Conservation (phyloP, 2,113 vertebrate genomes). For the Craseonycteris thonglongyai region DNA sequence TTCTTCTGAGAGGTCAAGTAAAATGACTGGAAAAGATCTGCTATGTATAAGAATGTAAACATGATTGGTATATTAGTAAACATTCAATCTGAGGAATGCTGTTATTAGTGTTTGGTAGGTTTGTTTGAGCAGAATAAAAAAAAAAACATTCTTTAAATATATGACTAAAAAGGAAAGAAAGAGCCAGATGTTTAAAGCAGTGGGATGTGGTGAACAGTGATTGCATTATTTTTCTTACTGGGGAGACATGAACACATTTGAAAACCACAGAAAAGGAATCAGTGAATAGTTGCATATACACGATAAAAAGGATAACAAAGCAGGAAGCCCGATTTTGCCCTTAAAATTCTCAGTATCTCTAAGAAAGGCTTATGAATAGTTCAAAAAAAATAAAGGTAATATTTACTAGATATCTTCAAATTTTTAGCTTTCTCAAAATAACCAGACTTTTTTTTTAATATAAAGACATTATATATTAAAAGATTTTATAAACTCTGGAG, state of each 20-base stretch:
- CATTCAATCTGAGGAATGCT: neutral
- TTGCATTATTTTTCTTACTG: neutral
- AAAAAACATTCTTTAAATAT: neutral
- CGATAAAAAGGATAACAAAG: neutral
- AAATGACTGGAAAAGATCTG: neutral
- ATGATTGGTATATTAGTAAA: neutral
- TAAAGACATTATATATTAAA: neutral
- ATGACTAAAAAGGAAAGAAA: neutral
- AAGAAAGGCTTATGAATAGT: neutral
- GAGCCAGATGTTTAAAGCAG: neutral
- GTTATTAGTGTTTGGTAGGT: neutral
- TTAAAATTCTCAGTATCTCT: neutral
- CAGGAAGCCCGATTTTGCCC: neutral
- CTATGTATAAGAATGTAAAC: neutral
- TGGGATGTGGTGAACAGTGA: neutral
- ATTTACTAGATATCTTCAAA: neutral
- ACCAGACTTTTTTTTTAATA: neutral
- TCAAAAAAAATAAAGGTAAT: neutral
- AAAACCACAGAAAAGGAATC: neutral
- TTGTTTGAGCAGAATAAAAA: neutral
- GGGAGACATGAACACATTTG: neutral
- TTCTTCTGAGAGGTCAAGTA: neutral
- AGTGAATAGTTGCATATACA: neutral
- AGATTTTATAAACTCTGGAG: neutral
- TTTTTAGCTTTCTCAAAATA: neutral